These are phyloP conservation scores for Pygoscelis adeliae DNA, from an alignment of 2,113 vertebrate species.

Conservation along the genomic window DNA sequence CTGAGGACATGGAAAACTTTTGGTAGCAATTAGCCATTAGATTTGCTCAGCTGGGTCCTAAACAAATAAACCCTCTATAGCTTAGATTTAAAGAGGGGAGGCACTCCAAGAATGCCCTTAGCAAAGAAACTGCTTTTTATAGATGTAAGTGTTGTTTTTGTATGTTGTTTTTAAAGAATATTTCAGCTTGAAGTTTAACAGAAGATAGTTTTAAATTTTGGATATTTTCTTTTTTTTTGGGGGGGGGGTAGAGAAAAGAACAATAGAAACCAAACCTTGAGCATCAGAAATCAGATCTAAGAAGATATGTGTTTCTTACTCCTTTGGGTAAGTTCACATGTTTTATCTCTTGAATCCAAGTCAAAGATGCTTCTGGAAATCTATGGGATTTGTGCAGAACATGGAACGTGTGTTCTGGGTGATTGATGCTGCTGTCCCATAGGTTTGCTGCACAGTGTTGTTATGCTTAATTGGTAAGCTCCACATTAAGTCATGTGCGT, in stretches of 20 bases:
- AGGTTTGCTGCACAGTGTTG: not conserved
- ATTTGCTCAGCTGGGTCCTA: not conserved
- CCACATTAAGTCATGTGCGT: not conserved
- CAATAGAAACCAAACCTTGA: not conserved
- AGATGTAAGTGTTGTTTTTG: not conserved
- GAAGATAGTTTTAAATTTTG: not conserved
- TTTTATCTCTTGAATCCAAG: constrained; percentile 41
- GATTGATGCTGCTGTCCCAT: constrained; percentile 26
- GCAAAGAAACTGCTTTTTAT: constrained; percentile 7
- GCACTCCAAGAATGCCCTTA: not conserved
- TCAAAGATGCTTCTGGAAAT: constrained; percentile 47
- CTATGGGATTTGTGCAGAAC: constrained; percentile 29
- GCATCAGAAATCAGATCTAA: constrained; percentile 29
- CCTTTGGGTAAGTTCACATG: not conserved
- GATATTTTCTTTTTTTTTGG: not conserved
- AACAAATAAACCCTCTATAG: constrained; percentile 20
- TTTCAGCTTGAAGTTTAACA: constrained; percentile 14
- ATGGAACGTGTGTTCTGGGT: not conserved
- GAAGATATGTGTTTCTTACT: constrained; percentile 28
- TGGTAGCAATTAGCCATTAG: not conserved
- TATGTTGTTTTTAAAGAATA: not conserved
- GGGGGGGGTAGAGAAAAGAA: not conserved
- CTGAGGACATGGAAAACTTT: not conserved
- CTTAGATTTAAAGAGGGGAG: not conserved
- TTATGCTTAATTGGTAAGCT: constrained; percentile 18